phyloP scores from a whole-genome alignment of 92 coral and sea anemone genomes.

The Diadumene lineata region DNA sequence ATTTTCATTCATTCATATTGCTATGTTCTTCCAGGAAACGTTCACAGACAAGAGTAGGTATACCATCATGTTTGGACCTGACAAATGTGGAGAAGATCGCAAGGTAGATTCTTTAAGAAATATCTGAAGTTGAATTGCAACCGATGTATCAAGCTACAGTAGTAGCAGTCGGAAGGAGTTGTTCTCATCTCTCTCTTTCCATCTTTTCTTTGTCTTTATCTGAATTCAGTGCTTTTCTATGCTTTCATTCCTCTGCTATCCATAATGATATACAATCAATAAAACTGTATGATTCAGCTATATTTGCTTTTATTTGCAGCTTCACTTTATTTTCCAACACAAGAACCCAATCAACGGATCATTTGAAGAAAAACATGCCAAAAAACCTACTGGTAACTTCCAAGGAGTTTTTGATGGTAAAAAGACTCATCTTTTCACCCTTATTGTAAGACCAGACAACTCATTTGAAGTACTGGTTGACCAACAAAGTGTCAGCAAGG shows the following conservation, averaged over 20 bases:
- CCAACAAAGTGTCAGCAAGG: constrained; percentile 75
- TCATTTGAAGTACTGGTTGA: constrained; percentile 89
- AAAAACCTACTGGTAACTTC: constrained; percentile 96
- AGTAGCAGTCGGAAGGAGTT: too few relatives aligned
- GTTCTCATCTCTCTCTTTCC: too few relatives aligned
- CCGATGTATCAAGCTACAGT: too few relatives aligned
- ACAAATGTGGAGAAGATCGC: constrained; percentile 95
- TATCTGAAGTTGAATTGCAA: too few relatives aligned
- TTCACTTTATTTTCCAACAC: constrained; percentile 98
- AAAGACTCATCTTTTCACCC: constrained; percentile 89
- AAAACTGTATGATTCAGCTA: not conserved
- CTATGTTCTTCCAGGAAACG: constrained; percentile 69
- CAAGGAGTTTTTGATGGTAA: constrained; percentile 97
- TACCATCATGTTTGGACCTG: constrained; percentile 99
- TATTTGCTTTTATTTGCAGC: constrained; percentile 44
- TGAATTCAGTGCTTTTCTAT: too few relatives aligned
- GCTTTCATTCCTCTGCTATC: too few relatives aligned
- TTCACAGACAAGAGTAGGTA: constrained; percentile 88
- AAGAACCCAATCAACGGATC: constrained; percentile 85
- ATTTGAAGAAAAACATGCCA: constrained; percentile 94
- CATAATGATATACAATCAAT: too few relatives aligned
- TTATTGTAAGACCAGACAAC: constrained; percentile 85
- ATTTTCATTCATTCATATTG: too few relatives aligned
- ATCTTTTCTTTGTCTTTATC: too few relatives aligned
- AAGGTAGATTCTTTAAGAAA: constrained; percentile 69